Base-by-base conservation (phyloP, 1,140 invertebrate species). In the Polypedilum pembai region DNA sequence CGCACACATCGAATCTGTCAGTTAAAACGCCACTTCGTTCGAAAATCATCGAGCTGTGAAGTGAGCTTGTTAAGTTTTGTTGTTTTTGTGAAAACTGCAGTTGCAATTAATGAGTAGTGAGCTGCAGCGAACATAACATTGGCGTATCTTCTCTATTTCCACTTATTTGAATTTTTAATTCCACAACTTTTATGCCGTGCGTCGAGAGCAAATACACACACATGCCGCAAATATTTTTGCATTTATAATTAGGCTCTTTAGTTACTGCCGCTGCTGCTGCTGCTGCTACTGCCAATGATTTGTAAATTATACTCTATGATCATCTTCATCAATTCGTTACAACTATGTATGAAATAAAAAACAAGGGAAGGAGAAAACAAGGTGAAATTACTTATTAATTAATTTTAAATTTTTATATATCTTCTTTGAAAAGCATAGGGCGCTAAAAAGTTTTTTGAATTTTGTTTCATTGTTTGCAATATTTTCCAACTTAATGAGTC, bases 191-290 rank as follows among this genome's bases (percentile, higher is more conserved):
- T n/a, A 8, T n/a, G n/a, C n/a, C n/a, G 45, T 56, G 45, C 45
- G 45, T 56, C 45, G 45, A 56, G 12, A n/a, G 12, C 45, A 56
- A 12, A 56, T n/a, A 12, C 45, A n/a, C 12, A 56, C 41, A 45
- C 45, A 56, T 56, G 45, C 45, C 45, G 45, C 45, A n/a, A 56
- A 56, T 56, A 56, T 56, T 56, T 56, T 56, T 56, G 12, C 45
- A 56, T 56, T 56, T 56, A 56, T 56, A 56, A 56, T 56, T 56
- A 56, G n/a, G n/a, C 12, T n/a, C 45, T 56, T 12, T n/a, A 56
- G 12, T 15, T 33, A 33, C 24, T 33, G 5, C 24, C 5, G 24
- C 24, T 33, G 24, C 24, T 33, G 24, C 24, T 33, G 24, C 24
- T 33, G 24, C 1, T 33, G 24, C 5, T 33, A 33, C 24, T 33